A percentile compares a stretch with the other conserved stretches of the same genome.
Evolutionary conservation across 2,888 invertebrate genomes (phyloP).

Genomic region (Campoplex capitator): DNA sequence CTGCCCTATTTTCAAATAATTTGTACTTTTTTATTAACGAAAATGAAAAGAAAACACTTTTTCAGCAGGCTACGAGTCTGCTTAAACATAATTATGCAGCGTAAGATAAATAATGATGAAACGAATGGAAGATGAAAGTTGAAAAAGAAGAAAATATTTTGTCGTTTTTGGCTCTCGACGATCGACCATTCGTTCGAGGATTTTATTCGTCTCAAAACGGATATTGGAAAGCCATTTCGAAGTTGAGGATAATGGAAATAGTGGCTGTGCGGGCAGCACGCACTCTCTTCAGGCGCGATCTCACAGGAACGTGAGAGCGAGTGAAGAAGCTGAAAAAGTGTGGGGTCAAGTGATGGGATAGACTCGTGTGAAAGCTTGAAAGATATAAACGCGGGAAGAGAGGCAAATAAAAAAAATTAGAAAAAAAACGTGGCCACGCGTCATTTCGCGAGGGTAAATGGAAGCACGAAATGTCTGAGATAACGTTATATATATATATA

Average conservation of each 20-base stretch:
- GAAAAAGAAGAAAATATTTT: not conserved
- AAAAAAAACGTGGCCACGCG: not conserved
- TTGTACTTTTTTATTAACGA: not conserved
- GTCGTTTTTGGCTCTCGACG: not conserved
- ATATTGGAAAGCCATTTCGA: not conserved
- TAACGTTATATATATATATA: conserved; percentile 10
- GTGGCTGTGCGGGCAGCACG: no score
- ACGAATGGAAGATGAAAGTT: not conserved
- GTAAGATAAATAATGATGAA: not conserved
- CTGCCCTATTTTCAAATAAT: not conserved
- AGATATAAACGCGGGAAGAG: not conserved
- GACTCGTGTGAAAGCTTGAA: not conserved
- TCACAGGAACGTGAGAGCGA: no score
- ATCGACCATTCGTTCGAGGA: no score
- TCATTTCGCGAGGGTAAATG: conserved; percentile 2
- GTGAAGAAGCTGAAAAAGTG: no score
- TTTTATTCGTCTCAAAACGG: not conserved
- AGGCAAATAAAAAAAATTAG: not conserved
- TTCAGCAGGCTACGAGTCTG: not conserved
- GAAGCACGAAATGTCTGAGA: conserved; percentile 8
- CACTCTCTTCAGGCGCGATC: no score
- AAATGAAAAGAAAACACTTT: not conserved
- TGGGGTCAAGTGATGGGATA: not conserved
- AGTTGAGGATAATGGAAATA: not conserved
- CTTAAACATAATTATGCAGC: not conserved